phyloP scores from a whole-genome alignment of 2,888 invertebrate species.

The Homarus gammarus region DNA sequence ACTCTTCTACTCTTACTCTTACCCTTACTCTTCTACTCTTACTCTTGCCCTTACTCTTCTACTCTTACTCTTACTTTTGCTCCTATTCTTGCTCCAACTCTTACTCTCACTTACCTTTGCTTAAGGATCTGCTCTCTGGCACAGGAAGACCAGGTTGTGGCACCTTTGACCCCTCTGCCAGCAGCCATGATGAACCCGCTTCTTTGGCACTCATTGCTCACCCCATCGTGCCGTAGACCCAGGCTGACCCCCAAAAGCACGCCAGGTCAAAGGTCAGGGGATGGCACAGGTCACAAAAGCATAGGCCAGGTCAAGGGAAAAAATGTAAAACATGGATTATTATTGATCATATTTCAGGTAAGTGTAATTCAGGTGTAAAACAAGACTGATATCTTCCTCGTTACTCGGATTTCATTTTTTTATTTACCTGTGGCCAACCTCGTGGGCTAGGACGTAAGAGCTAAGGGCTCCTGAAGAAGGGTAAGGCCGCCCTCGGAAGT shows the following conservation, averaged over 20 bases:
- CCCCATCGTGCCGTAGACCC: slow-evolving; percentile 90
- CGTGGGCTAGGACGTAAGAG: slow-evolving; percentile 89
- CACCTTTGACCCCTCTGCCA: slow-evolving; percentile 87
- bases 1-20: no score
- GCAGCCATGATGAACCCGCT: slow-evolving; percentile 91
- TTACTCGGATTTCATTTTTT: no score
- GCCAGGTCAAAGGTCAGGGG: neutral
- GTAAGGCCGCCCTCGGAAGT: slow-evolving; percentile 87
- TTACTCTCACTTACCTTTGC: slow-evolving; percentile 45
- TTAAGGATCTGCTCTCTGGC: slow-evolving; percentile 43
- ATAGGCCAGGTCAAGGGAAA: neutral
- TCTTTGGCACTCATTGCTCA: slow-evolving; percentile 86
- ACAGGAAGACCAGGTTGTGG: slow-evolving; percentile 86
- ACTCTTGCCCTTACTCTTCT: no score
- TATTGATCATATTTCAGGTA: slow-evolving; percentile 10
- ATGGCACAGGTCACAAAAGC: neutral
- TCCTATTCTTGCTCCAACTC: neutral
- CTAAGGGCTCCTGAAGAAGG: slow-evolving; percentile 91
- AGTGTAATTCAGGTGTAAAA: no score
- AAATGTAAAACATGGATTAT: neutral
- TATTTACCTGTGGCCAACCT: slow-evolving; percentile 87
- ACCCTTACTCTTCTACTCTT: neutral
- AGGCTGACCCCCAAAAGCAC: slow-evolving; percentile 81
- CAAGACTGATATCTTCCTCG: no score
- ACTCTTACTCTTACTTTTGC: neutral